Percentiles rank a stretch among this genome's conserved stretches.
Evolutionary conservation across 2,888 invertebrate species (phyloP).

Genomic region (Drosophila hamatofila): DNA sequence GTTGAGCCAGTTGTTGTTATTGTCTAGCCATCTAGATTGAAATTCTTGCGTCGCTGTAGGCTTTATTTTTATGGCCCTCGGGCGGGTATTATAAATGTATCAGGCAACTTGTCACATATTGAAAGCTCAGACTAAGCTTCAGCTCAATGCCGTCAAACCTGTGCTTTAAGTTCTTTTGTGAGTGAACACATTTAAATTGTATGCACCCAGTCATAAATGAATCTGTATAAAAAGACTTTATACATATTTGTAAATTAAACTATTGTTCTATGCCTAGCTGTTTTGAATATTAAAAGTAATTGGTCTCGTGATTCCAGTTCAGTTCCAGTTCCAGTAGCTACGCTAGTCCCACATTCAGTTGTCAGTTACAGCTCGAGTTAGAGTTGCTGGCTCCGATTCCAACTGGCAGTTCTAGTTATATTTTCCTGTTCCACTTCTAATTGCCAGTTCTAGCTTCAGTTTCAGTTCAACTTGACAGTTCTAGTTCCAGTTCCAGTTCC

Average conservation of each 20-base stretch:
- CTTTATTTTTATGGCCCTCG: constrained; percentile 6
- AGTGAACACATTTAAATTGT: too few relatives aligned
- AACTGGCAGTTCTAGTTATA: neutral
- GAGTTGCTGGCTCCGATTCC: too few relatives aligned
- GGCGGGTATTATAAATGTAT: neutral
- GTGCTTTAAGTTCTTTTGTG: too few relatives aligned
- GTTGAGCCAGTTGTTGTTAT: constrained; percentile 32
- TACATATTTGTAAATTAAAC: neutral
- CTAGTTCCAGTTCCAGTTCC: neutral
- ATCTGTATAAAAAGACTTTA: too few relatives aligned
- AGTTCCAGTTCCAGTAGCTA: neutral
- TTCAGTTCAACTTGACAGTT: neutral
- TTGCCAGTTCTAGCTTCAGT: neutral
- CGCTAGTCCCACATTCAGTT: neutral
- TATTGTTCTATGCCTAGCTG: neutral
- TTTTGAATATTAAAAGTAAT: neutral
- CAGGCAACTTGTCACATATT: constrained; percentile 1
- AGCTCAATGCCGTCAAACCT: too few relatives aligned
- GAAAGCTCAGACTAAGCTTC: neutral
- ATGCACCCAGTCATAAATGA: too few relatives aligned
- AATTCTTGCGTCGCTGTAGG: constrained; percentile 38
- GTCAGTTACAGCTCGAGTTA: neutral
- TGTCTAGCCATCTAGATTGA: constrained; percentile 56
- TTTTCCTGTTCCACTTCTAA: neutral
- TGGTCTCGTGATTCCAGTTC: neutral